Evolutionary conservation across 2,113 vertebrate genomes (phyloP), one percentile per base, ranked within the genome.

Genomic region (Bungarus multicinctus): DNA sequence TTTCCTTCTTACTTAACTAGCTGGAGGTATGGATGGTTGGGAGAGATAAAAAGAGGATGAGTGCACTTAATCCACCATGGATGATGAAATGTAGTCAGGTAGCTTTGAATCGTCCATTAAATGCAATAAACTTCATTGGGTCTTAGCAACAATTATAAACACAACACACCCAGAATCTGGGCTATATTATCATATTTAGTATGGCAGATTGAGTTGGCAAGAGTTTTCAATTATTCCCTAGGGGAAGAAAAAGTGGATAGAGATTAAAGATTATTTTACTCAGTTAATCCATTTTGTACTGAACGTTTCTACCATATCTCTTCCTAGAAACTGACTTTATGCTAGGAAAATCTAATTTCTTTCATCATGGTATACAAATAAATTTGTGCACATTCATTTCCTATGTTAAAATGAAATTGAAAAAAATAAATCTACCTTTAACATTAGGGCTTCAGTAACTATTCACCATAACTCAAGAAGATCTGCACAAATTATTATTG

Each of bases 251-350:
- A 94, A 95, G 69, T 74, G 25, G 4, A 43, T 91, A 89, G 87
- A 90, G 23, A 94, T 92, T 95, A 93, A 94, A 96, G 95, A 50
- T 0, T 90, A 43, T 90, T 92, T 96, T 91, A 88, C 86, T 91
- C 30, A 55, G 4, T 94, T 93, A 91, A 25, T 92, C n/a, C 0
- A n/a, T 96, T 95, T 93, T 93, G 27, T 95, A 34, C 87, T 93
- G 90, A 90, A 96, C 93, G 93, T 95, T 90, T 94, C 57, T 94
- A 90, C 30, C 4, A 93, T 23, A 88, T 89, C 87, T 69, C 91
- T 95, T 96, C 45, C 85, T 90, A 96, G 89, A 90, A 95, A 94
- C 92, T 0, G 12, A 60, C 2, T 95, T 94, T 91, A 25, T 94
- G n/a, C 10, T 93, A 85, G 57, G 94, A 96, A 95, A 94, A 90